These are phyloP conservation scores for Sisor rabdophorus DNA, from an alignment of 2,113 vertebrate genomes.

Conservation along the genomic window DNA sequence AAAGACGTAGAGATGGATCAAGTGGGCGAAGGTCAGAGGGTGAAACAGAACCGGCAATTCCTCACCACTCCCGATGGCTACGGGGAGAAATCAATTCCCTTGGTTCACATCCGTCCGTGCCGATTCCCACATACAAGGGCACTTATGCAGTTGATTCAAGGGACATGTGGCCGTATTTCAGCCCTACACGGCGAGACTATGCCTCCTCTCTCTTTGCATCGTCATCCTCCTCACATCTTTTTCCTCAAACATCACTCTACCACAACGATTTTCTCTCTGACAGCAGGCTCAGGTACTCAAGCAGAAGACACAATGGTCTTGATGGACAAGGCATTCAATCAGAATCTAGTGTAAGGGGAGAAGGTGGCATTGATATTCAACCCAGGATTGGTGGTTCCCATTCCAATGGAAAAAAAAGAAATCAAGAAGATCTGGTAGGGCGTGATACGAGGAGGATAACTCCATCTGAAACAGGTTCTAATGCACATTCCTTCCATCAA, in stretches of 20 bases:
- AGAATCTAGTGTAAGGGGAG: conserved; percentile 59
- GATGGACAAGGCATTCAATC: conserved; percentile 66
- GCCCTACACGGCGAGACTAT: conserved; percentile 61
- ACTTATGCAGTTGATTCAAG: conserved; percentile 62
- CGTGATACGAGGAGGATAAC: conserved; percentile 48
- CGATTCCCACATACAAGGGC: conserved; percentile 64
- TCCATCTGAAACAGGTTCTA: conserved; percentile 59
- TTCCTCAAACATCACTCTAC: conserved; percentile 60
- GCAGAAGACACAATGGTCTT: conserved; percentile 67
- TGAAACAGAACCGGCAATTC: conserved; percentile 51
- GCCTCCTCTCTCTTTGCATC: conserved; percentile 59
- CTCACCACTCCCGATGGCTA: conserved; percentile 66
- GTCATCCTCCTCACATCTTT: conserved; percentile 57
- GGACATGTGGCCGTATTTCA: conserved; percentile 67
- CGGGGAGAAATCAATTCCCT: conserved; percentile 56
- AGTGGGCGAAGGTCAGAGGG: conserved; percentile 27
- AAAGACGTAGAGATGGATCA: conserved; percentile 65
- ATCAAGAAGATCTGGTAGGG: conserved; percentile 59
- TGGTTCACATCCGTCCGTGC: conserved; percentile 56
- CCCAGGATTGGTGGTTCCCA: conserved; percentile 56
- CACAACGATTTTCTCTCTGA: conserved; percentile 59
- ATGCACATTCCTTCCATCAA: conserved; percentile 69
- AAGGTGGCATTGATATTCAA: conserved; percentile 57
- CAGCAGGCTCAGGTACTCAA: conserved; percentile 60
- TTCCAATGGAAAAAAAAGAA: conserved; percentile 65